A percentile compares a stretch with the other conserved stretches of the same genome.
Conservation (phyloP, 2,113 vertebrate species). For the Megalops atlanticus region DNA sequence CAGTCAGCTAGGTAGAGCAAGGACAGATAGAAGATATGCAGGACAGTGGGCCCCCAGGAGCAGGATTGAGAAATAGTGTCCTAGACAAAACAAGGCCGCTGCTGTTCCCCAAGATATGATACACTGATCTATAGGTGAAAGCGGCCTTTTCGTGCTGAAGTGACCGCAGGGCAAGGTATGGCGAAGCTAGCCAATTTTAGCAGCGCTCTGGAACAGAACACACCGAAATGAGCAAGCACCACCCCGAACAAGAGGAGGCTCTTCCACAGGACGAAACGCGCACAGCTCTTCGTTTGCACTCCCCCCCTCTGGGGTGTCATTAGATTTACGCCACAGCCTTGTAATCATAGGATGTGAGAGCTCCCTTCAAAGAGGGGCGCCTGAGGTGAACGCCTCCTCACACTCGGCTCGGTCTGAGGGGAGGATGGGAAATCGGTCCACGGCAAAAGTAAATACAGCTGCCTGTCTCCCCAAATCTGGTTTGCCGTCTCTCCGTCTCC, state of each 20-base stretch:
- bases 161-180: background rate
- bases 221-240: conserved; percentile 24
- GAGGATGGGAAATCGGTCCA: background rate
- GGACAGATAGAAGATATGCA: too few species aligned
- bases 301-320: conserved; percentile 38
- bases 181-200: conserved; percentile 25
- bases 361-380: conserved; percentile 49
- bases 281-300: background rate
- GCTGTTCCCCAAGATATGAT: background rate
- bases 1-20: too few species aligned
- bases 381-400: background rate
- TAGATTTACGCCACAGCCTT: conserved; percentile 56
- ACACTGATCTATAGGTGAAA: background rate
- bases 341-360: conserved; percentile 53
- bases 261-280: background rate
- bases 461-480: background rate
- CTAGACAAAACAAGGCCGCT: background rate
- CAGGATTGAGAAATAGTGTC: too few species aligned
- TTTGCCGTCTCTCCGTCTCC: too few species aligned
- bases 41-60: too few species aligned
- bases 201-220: conserved; percentile 14
- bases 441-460: background rate
- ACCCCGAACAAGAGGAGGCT: conserved; percentile 30
- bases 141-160: background rate
- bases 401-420: conserved; percentile 27